Percentiles rank a stretch among this genome's conserved stretches.
Conservation (phyloP, 2,113 vertebrate species). For the Heliornis fulica region DNA sequence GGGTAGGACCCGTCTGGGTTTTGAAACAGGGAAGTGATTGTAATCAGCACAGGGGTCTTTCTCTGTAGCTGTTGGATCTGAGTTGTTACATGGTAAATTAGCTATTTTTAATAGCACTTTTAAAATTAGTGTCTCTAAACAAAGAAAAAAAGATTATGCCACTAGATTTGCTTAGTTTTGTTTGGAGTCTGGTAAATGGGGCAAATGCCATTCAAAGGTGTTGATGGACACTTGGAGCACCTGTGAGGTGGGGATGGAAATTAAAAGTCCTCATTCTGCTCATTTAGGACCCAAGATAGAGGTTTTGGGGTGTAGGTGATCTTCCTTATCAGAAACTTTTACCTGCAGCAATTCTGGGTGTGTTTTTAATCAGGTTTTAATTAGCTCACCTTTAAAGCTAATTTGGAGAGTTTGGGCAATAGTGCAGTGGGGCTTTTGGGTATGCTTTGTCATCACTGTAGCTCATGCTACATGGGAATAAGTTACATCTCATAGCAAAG, state of each 20-base stretch:
- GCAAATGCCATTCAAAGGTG: neutral
- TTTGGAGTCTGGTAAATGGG: neutral
- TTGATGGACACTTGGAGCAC: neutral
- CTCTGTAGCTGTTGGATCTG: neutral
- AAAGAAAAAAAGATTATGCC: neutral
- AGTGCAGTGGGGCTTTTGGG: neutral
- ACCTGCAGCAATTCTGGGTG: neutral
- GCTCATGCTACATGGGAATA: neutral
- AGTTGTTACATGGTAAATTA: neutral
- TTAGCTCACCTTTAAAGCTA: neutral
- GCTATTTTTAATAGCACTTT: neutral
- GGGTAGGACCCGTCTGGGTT: neutral
- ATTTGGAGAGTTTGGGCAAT: neutral
- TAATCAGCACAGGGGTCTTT: neutral
- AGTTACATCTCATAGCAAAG: neutral
- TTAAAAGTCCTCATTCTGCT: neutral
- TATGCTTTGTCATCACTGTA: neutral
- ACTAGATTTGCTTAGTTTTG: neutral
- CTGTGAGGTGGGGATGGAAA: neutral
- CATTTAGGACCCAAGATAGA: accelerated
- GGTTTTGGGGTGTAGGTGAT: neutral
- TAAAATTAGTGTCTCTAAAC: neutral
- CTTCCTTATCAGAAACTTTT: neutral
- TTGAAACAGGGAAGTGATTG: neutral
- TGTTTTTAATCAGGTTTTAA: neutral